Evolutionary conservation across 2,113 vertebrate genomes (phyloP).

Genomic region (Platycercus adscitus): DNA sequence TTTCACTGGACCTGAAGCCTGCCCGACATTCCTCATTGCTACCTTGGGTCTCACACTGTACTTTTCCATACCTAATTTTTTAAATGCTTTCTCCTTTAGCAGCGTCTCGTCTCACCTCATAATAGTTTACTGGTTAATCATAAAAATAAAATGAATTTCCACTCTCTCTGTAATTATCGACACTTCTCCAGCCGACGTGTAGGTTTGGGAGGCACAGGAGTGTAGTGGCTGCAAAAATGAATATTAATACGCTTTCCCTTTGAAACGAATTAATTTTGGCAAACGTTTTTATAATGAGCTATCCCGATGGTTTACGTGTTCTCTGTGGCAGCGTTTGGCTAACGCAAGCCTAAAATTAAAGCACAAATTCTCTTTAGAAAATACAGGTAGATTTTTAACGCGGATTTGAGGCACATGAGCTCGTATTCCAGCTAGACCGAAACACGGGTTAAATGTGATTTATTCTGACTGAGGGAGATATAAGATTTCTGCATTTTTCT

Average conservation of each 20-base stretch:
- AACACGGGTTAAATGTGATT: not conserved
- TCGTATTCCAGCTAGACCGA: not conserved
- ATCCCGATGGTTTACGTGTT: not conserved
- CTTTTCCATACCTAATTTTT: conserved; percentile 25
- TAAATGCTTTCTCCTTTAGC: conserved; percentile 28
- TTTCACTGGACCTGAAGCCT: not conserved
- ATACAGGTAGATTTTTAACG: not conserved
- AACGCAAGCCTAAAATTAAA: not conserved
- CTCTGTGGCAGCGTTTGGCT: not conserved
- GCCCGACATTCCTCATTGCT: not conserved
- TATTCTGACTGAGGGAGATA: not conserved
- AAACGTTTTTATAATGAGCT: not conserved
- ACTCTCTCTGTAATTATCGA: conserved; percentile 21
- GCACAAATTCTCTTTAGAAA: not conserved
- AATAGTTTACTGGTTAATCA: conserved; percentile 36
- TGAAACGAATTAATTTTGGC: conserved; percentile 13
- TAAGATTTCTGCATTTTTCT: not conserved
- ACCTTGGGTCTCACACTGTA: not conserved
- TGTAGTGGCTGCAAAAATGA: not conserved
- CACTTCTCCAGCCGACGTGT: not conserved
- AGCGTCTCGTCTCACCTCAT: conserved; percentile 40
- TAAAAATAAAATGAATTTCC: conserved; percentile 60
- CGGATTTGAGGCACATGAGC: not conserved
- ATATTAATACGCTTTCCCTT: not conserved
- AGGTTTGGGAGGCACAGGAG: not conserved